phyloP scores from a whole-genome alignment of 2,888 invertebrate genomes.

The Heliconius aoede region DNA sequence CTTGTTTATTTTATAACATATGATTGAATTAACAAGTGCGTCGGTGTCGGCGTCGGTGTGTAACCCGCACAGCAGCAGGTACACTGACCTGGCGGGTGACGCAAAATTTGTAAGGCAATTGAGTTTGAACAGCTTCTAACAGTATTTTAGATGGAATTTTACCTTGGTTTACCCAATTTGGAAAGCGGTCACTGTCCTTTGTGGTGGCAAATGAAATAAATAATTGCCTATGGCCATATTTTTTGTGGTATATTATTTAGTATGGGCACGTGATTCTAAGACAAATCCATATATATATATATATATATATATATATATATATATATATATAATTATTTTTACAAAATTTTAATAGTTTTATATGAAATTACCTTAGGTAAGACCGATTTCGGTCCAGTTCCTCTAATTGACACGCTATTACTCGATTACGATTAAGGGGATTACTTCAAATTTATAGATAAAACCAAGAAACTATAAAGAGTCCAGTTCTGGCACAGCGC shows the following conservation, averaged over 20 bases:
- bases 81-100: conserved; percentile 41
- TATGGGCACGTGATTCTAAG: background rate
- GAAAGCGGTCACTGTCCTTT: conserved; percentile 46
- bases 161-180: conserved; percentile 45
- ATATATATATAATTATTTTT: no score
- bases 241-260: conserved; percentile 10
- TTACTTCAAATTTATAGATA: no score
- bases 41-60: conserved; percentile 41
- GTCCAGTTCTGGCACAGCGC: no score
- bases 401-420: no score
- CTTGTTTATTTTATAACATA: background rate
- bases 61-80: conserved; percentile 34
- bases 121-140: conserved; percentile 42
- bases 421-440: no score
- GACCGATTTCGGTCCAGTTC: no score
- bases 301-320: no score
- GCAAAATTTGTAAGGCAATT: conserved; percentile 40
- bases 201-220: conserved; percentile 31
- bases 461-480: no score
- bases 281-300: background rate
- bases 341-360: no score
- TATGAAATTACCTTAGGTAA: no score
- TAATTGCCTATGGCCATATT: conserved; percentile 16
- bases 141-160: conserved; percentile 39
- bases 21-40: conserved; percentile 26